phyloP scores from a whole-genome alignment of 2,888 invertebrate species.

The Ophion slaviceki region DNA sequence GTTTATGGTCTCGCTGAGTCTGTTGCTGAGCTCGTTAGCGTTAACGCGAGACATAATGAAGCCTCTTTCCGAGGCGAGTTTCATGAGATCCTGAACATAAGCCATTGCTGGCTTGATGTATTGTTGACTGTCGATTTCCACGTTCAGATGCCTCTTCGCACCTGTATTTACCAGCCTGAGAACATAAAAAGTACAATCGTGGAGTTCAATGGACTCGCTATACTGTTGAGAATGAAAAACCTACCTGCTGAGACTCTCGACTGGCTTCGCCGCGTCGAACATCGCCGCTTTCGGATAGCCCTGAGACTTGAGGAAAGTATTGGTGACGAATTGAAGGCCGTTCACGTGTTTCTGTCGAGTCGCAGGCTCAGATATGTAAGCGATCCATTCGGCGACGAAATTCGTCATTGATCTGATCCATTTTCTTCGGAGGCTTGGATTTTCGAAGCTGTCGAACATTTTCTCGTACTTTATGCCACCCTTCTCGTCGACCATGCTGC shows the following conservation, averaged over 20 bases:
- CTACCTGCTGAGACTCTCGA: slow-evolving; percentile 88
- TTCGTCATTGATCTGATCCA: slow-evolving; percentile 92
- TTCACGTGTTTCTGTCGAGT: slow-evolving; percentile 90
- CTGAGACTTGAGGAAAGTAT: slow-evolving; percentile 90
- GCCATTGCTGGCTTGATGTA: slow-evolving; percentile 91
- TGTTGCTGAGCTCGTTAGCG: slow-evolving; percentile 89
- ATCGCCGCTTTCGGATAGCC: slow-evolving; percentile 89
- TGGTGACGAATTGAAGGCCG: slow-evolving; percentile 89
- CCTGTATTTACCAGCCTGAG: slow-evolving; percentile 87
- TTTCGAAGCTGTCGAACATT: slow-evolving; percentile 91
- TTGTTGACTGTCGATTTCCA: slow-evolving; percentile 89
- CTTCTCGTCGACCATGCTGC: slow-evolving; percentile 88
- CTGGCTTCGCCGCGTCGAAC: slow-evolving; percentile 88
- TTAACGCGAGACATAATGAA: slow-evolving; percentile 87
- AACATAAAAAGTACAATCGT: neutral
- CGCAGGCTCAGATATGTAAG: slow-evolving; percentile 90
- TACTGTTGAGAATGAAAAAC: neutral
- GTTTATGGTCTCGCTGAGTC: slow-evolving; percentile 91
- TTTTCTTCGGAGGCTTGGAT: slow-evolving; percentile 90
- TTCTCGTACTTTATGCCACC: slow-evolving; percentile 90
- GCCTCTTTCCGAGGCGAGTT: slow-evolving; percentile 89
- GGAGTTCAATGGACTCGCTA: neutral
- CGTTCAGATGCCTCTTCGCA: slow-evolving; percentile 88
- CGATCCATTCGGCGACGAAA: slow-evolving; percentile 90
- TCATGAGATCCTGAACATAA: slow-evolving; percentile 89